Percentiles rank a stretch among this genome's conserved stretches.
These are phyloP conservation scores for Brachionus sp. DNA, from an alignment of 1,140 invertebrate genomes.

Conservation along the genomic window DNA sequence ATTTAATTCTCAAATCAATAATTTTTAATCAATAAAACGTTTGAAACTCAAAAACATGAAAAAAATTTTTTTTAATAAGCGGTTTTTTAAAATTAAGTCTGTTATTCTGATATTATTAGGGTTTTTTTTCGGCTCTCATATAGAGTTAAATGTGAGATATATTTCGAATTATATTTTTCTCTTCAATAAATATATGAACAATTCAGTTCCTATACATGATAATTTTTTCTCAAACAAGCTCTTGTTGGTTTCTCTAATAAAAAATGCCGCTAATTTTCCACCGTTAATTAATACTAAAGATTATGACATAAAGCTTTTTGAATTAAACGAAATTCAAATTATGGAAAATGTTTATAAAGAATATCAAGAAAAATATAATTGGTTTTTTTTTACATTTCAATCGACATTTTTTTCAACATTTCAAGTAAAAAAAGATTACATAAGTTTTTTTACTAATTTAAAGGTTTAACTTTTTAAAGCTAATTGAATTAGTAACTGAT, in stretches of 20 bases:
- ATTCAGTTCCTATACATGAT: too few species aligned
- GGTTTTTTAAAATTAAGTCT: too few species aligned
- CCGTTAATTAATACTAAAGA: background rate
- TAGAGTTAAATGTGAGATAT: too few species aligned
- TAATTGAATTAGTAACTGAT: background rate
- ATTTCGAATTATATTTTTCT: too few species aligned
- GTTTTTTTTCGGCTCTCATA: too few species aligned
- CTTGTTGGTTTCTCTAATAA: background rate
- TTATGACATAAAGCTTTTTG: background rate
- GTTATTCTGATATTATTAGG: too few species aligned
- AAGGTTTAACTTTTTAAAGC: background rate
- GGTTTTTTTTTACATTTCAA: background rate
- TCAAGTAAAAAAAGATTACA: background rate
- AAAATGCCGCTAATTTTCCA: background rate
- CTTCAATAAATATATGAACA: too few species aligned
- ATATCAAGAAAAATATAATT: background rate
- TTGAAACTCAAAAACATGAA: too few species aligned
- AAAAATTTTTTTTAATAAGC: too few species aligned
- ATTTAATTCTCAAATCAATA: too few species aligned
- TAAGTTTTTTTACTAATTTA: background rate
- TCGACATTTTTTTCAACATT: background rate
- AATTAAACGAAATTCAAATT: background rate
- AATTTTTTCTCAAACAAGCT: background rate
- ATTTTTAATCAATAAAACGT: too few species aligned
- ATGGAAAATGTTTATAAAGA: background rate